Percentiles rank a stretch among this genome's conserved stretches.
Conservation (phyloP, 2,797 vertebrate genomes). For the Phyllotis vaccarum region DNA sequence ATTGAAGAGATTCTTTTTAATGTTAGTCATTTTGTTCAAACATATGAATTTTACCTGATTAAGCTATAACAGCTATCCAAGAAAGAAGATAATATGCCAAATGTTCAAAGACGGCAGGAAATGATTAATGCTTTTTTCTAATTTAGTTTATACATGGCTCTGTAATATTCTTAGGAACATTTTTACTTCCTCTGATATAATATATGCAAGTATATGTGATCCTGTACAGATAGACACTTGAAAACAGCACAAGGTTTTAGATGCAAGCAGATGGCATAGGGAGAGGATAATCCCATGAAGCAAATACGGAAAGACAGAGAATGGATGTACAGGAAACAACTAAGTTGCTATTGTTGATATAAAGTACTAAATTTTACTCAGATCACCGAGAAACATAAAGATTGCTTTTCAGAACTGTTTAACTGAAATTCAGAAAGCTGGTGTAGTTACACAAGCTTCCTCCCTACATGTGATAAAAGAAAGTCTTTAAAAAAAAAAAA, state of each 20-base stretch:
- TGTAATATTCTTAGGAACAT: not conserved
- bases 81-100: not conserved
- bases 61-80: not conserved
- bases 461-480: not conserved
- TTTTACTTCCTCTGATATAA: not conserved
- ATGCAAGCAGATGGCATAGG: not conserved
- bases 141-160: not conserved
- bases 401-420: not conserved
- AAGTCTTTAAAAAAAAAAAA: too few relatives aligned
- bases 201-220: not conserved
- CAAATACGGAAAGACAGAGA: not conserved
- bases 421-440: not conserved
- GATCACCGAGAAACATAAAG: not conserved
- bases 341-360: not conserved
- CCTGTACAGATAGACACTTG: not conserved
- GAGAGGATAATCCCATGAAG: not conserved
- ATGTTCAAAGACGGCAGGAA: slow-evolving; percentile 1
- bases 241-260: not conserved
- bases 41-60: not conserved
- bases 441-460: not conserved
- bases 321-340: not conserved
- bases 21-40: slow-evolving; percentile 5
- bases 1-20: not conserved
- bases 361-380: not conserved
- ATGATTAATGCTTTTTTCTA: slow-evolving; percentile 19